These are phyloP conservation scores for Pseudolycoriella hygida DNA, from an alignment of 2,888 invertebrate genomes.

Conservation along the genomic window DNA sequence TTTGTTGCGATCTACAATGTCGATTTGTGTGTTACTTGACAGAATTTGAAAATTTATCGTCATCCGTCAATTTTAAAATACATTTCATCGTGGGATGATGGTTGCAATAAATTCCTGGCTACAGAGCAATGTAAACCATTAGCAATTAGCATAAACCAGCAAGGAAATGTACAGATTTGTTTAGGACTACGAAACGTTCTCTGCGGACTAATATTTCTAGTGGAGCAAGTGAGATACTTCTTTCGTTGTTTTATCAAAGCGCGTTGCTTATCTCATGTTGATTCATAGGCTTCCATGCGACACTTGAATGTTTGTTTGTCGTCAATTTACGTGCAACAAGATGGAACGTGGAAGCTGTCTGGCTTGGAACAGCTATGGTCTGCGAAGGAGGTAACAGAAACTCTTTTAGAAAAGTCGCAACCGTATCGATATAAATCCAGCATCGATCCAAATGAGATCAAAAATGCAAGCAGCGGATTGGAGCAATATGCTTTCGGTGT, in stretches of 20 bases:
- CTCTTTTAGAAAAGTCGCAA: constrained; percentile 48
- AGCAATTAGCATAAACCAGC: constrained; percentile 40
- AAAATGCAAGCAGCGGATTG: constrained; percentile 36
- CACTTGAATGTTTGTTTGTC: constrained; percentile 71
- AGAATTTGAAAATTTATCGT: constrained; percentile 73
- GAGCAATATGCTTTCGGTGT: constrained; percentile 65
- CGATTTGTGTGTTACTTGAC: not conserved
- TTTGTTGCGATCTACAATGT: no score
- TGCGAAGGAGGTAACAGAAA: constrained; percentile 43
- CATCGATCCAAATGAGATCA: constrained; percentile 47
- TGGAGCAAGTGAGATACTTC: constrained; percentile 42
- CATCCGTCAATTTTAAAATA: constrained; percentile 77
- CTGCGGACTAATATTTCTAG: constrained; percentile 65
- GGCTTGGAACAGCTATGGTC: constrained; percentile 66
- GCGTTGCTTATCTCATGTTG: constrained; percentile 1
- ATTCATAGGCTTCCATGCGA: constrained; percentile 44
- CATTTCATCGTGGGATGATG: constrained; percentile 61
- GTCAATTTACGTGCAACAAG: constrained; percentile 63
- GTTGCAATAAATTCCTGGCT: constrained; percentile 56
- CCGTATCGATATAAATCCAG: constrained; percentile 52
- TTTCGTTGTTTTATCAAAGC: constrained; percentile 3
- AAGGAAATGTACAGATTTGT: constrained; percentile 65
- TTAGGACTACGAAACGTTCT: constrained; percentile 67
- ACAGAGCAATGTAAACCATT: constrained; percentile 71
- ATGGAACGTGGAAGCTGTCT: constrained; percentile 77